Evolutionary conservation across 2,797 vertebrate genomes (phyloP), one percentile per base, ranked within the genome.

Genomic region (Tympanoctomys barrerae): DNA sequence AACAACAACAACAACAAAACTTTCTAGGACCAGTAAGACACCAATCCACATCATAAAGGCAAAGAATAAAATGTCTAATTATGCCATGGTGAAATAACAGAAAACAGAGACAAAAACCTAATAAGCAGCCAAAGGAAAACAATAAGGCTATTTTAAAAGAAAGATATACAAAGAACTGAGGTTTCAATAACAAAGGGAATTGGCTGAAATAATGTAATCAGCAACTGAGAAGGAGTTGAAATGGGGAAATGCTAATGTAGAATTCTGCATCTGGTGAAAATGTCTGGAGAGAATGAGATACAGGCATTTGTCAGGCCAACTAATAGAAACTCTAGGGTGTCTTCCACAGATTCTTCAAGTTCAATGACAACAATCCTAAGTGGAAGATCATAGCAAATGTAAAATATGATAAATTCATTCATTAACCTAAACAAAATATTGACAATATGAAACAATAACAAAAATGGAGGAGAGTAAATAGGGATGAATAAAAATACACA

Each of bases 81-180:
- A 89, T 0, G 71, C 31, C 24, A 42, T 5, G 80, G 26, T 42
- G 62, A 81, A 89, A 81, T 39, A 92, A 86, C n/a, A 87, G 18
- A 87, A 92, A 89, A 66, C 33, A 88, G 93, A 92, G 39, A 88
- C 24, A 92, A 94, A 82, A 91, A 70, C 54, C 7, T 62, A 66
- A 36, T 79, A 78, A 73, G 62, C 14, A 46, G 39, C 2, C 33
- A 78, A 88, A 93, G 13, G 49, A 94, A 95, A 91, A 88, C n/a
- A 66, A 66, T 66, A 31, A 31, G 64, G 31, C 92, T 59, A 33
- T 49, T n/a, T 89, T 61, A 54, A 83, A 89, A 86, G 52, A 81
- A 75, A 82, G 42, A 93, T 39, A 77, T 31, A 73, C 21, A 78
- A 91, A 94, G 26, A 77, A 10, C 33, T 71, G 57, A 61, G 26